phyloP scores from a whole-genome alignment of 2,888 invertebrate species.

The Euproctis similis region DNA sequence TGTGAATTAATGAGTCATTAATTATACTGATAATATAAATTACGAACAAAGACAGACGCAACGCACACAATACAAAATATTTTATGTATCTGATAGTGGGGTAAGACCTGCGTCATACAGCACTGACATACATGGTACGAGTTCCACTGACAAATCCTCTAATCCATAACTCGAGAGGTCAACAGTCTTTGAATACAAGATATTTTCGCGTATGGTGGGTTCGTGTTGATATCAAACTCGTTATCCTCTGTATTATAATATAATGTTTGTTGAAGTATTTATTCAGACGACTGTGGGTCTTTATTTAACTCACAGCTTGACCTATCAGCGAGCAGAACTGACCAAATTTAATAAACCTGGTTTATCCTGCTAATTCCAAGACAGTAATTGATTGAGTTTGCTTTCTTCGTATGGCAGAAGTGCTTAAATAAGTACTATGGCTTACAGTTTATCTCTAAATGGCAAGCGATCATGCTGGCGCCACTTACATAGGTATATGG shows the following conservation, averaged over 20 bases:
- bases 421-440: too few relatives aligned
- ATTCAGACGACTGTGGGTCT: slow-evolving; percentile 9
- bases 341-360: too few relatives aligned
- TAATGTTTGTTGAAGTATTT: slow-evolving; percentile 18
- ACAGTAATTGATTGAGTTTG: too few relatives aligned
- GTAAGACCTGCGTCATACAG: too few relatives aligned
- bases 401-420: too few relatives aligned
- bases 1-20: slow-evolving; percentile 17
- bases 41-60: slow-evolving; percentile 13
- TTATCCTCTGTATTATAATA: slow-evolving; percentile 15
- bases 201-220: slow-evolving; percentile 18
- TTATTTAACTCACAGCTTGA: slow-evolving; percentile 14
- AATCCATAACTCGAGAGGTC: slow-evolving; percentile 18
- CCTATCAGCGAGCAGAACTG: slow-evolving; percentile 5
- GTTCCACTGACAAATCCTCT: too few relatives aligned
- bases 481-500: slow-evolving; percentile 3
- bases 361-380: too few relatives aligned
- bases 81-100: background rate
- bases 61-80: background rate
- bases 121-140: too few relatives aligned
- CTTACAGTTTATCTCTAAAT: too few relatives aligned
- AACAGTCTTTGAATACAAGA: slow-evolving; percentile 24
- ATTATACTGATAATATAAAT: slow-evolving; percentile 20
- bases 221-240: slow-evolving; percentile 13
- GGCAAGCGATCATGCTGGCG: too few relatives aligned